Base-by-base conservation (phyloP, 2,888 invertebrate species). In the Brachynemurus nebulosus region DNA sequence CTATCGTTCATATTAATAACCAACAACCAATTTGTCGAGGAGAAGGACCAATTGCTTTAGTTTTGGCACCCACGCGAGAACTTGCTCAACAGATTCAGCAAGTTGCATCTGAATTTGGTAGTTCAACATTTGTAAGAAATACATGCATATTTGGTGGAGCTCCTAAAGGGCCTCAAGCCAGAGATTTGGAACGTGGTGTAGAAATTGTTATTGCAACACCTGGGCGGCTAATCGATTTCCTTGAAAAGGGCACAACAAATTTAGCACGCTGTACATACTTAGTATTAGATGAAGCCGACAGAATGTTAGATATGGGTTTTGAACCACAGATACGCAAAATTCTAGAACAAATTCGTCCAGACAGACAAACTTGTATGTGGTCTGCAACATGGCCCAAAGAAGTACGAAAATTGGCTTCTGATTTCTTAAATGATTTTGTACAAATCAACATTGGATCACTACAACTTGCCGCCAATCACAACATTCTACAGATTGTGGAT, bases 351-450 rank as follows among this genome's bases (percentile, higher is more conserved):
- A 90, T 93, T 54, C 72, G 92, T 52, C 92, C 92, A 12, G 92
- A 95, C 60, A 72, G 96, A 56, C 96, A 97, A 65, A 92, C 91
- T 11, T 71, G 96, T 35, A 97, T 97, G 96, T 97, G 93, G 90
- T 92, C 92, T 50, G 96, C 96, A 1, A 97, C 96, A n/a, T 97
- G 96, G 96, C 96, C 96, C 0, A 92, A 90, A 59, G 96, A 96
- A 70, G 95, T 96, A 2, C 75, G 83, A 51, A 80, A 82, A 54
- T 67, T 97, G 49, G 96, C 96, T 16, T 83, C 88, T 57, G 95
- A 96, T 59, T 97, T 93, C 62, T 71, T 96, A 16, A 78, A 77
- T 43, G 84, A 90, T 57, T 92, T 92, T 58, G 75, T 86, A 44
- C 93, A 93, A 67, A 76, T 93, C 43, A 96, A 93, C 57, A 80